Evolutionary conservation across 2,888 invertebrate species (phyloP), one percentile per base, ranked within the genome.

Genomic region (Xanthia togata): DNA sequence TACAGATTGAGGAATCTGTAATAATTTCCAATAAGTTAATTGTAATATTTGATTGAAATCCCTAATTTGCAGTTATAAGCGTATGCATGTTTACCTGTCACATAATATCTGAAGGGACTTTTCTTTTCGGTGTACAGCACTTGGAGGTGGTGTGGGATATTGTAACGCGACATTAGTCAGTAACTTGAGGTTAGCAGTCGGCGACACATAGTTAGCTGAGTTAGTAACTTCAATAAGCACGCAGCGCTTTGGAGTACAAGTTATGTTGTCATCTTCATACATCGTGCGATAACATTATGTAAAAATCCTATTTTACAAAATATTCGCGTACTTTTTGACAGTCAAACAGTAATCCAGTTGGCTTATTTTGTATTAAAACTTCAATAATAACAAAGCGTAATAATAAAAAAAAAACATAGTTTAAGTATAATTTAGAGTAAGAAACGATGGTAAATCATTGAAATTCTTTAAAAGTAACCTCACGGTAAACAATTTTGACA

Each of bases 101-200:
- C 97, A 97, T 87, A 97, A 90, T 87, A 97, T 96, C 88, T 97
- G 97, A 23, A 97, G 93, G 35, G 97, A 97, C 88, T 97, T 97
- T 87, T 97, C 97, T 91, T 97, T 97, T 67, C 97, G 94, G 82
- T 96, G 96, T 12, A 94, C 93, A 47, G 96, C 92, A 85, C 95
- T 97, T 65, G 97, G 95, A 69, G 97, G 96, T 83, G 96, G 96
- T 90, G 96, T 96, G 85, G 96, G 96, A 88, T 96, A 96, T 82
- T 95, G 96, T 91, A 96, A 93, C 20, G 97, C 97, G 73, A 97
- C 97, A 94, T 97, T 97, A 12, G 97, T 97, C 81, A 98, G 93
- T 87, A 98, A 93, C 93, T 97, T 97, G 68, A 98, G 95, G 93
- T 98, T 98, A 83, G 97, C 97, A 76, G 97, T 97, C 38, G 98